These are phyloP conservation scores for Enteromius mattozi DNA, from an alignment of 2,797 vertebrate species.

Conservation along the genomic window DNA sequence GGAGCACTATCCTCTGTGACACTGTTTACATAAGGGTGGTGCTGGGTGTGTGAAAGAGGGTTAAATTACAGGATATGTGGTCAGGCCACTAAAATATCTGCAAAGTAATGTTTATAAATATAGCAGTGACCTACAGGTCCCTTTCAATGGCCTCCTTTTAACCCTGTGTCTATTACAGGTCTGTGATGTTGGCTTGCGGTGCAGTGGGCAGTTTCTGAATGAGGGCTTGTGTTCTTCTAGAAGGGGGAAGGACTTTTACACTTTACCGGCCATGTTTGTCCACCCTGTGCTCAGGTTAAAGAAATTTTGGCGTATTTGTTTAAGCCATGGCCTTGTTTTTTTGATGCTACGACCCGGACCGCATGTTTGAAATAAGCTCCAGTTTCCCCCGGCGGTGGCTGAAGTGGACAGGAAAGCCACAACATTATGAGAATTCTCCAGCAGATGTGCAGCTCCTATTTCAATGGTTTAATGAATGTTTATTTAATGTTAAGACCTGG, in stretches of 20 bases:
- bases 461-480: conserved; percentile 52
- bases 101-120: conserved; percentile 68
- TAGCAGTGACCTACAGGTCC: conserved; percentile 64
- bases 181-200: conserved; percentile 58
- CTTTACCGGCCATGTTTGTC: conserved; percentile 53
- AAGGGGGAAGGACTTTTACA: conserved; percentile 35
- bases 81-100: conserved; percentile 64
- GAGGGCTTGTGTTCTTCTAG: conserved; percentile 56
- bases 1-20: conserved; percentile 40
- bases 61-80: conserved; percentile 66
- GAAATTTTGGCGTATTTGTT: conserved; percentile 57
- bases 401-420: conserved; percentile 51
- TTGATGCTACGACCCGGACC: conserved; percentile 46
- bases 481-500: conserved; percentile 49
- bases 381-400: conserved; percentile 39
- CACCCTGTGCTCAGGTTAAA: conserved; percentile 55
- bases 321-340: conserved; percentile 52
- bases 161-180: conserved; percentile 55
- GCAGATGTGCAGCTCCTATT: conserved; percentile 48
- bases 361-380: conserved; percentile 58
- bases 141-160: conserved; percentile 63
- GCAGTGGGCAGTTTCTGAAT: conserved; percentile 56
- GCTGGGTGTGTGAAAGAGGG: conserved; percentile 50
- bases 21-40: conserved; percentile 48
- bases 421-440: conserved; percentile 49